Evolutionary conservation across 2,888 invertebrate genomes (phyloP).

Genomic region (Cybosia mesomella): DNA sequence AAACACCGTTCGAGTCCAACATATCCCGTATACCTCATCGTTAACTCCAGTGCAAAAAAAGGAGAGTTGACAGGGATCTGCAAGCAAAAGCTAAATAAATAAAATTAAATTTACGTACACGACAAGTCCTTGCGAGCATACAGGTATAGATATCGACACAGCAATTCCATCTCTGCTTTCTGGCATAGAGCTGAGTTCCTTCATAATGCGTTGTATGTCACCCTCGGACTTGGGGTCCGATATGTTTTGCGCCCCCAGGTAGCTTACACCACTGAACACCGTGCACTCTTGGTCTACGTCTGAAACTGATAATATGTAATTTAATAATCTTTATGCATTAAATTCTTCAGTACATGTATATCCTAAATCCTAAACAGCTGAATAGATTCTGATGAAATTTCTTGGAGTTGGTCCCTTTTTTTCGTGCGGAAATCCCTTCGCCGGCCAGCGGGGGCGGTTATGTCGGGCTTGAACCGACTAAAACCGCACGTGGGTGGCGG

Average conservation of each 20-base stretch:
- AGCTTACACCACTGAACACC: conserved; percentile 96
- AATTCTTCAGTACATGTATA: neutral
- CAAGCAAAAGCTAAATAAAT: neutral
- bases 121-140: conserved; percentile 96
- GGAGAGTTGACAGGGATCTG: too few relatives aligned
- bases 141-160: conserved; percentile 96
- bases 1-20: too few relatives aligned
- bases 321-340: conserved; percentile 11
- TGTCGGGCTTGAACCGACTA: too few relatives aligned
- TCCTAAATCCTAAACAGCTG: neutral
- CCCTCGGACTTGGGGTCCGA: conserved; percentile 96
- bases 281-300: conserved; percentile 96
- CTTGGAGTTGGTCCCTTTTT: neutral
- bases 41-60: too few relatives aligned
- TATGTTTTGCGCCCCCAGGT: conserved; percentile 96
- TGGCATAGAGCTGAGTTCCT: conserved; percentile 94
- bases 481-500: too few relatives aligned
- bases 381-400: neutral
- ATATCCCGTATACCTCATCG: too few relatives aligned
- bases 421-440: too few relatives aligned
- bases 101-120: conserved; percentile 90
- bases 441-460: neutral
- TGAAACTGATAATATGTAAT: conserved; percentile 84
- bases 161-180: conserved; percentile 92
- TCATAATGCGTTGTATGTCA: conserved; percentile 97